Conservation (phyloP, 92 coral and sea anemone species). For the Siderastrea siderea region DNA sequence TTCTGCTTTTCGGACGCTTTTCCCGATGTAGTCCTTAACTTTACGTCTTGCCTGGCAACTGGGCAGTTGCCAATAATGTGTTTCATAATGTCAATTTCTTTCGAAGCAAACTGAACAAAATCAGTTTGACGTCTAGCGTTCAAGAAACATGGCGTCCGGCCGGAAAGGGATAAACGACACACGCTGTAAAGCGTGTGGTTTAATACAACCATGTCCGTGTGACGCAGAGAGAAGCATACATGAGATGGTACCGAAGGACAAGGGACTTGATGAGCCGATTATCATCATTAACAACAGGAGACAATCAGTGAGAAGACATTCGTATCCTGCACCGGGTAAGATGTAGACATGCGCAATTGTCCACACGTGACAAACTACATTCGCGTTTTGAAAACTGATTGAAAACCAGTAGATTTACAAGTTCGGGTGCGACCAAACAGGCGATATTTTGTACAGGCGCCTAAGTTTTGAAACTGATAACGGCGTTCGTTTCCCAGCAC, state of each 20-base stretch:
- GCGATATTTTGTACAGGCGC: too few relatives aligned
- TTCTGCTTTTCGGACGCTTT: neutral
- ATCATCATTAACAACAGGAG: slow-evolving; percentile 60
- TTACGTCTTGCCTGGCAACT: slow-evolving; percentile 24
- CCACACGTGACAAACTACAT: too few relatives aligned
- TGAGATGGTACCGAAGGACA: slow-evolving; percentile 42
- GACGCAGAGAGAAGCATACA: slow-evolving; percentile 65
- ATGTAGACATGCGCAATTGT: neutral
- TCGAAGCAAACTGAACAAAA: neutral
- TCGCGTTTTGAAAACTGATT: too few relatives aligned
- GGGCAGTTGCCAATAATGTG: slow-evolving; percentile 15
- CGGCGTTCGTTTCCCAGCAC: too few relatives aligned
- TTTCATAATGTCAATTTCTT: neutral
- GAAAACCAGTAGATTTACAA: too few relatives aligned
- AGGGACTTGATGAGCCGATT: slow-evolving; percentile 64
- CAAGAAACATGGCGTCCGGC: slow-evolving; percentile 6
- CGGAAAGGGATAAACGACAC: slow-evolving; percentile 63
- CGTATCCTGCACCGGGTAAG: slow-evolving; percentile 53
- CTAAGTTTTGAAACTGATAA: too few relatives aligned
- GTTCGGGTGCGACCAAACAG: too few relatives aligned
- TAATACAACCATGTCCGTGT: slow-evolving; percentile 88
- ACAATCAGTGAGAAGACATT: neutral
- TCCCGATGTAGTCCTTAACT: slow-evolving; percentile 1
- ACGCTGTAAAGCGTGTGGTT: slow-evolving; percentile 81
- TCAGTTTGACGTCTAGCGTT: neutral